phyloP scores from a whole-genome alignment of 1,140 invertebrate species.

The Drosophila punjabiensis region DNA sequence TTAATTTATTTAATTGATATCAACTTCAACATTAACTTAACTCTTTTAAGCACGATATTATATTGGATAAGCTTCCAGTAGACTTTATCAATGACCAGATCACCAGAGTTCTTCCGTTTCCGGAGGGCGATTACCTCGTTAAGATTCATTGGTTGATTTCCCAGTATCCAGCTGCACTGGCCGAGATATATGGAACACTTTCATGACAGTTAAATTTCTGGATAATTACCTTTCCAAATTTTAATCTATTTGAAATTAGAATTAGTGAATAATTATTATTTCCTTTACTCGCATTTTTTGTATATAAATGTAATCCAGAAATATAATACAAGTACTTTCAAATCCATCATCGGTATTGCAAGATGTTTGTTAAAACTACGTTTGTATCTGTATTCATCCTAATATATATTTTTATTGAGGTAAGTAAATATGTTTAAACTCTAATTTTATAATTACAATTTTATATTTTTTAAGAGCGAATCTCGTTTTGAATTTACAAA shows the following conservation, averaged over 20 bases:
- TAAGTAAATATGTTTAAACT: not conserved
- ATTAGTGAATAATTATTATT: not conserved
- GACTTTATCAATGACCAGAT: no score
- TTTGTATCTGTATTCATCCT: not conserved
- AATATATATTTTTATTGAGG: not conserved
- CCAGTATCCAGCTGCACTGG: no score
- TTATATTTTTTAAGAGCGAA: not conserved
- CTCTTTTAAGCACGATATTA: no score
- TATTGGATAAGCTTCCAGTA: no score
- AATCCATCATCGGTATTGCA: not conserved
- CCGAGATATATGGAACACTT: no score
- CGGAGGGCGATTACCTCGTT: no score
- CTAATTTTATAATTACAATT: not conserved
- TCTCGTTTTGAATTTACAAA: conserved; percentile 3
- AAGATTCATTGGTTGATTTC: no score
- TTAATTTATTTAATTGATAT: no score
- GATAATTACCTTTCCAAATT: not conserved
- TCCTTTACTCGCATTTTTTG: no score
- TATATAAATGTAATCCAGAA: not conserved
- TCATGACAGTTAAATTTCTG: no score
- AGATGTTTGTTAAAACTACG: not conserved
- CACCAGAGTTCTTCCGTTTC: no score
- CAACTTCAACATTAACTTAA: no score
- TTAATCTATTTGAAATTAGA: not conserved
- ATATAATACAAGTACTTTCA: not conserved